A percentile compares a stretch with the other conserved stretches of the same genome.
Conservation (phyloP, 2,888 invertebrate species). For the Metallyticus violacea region DNA sequence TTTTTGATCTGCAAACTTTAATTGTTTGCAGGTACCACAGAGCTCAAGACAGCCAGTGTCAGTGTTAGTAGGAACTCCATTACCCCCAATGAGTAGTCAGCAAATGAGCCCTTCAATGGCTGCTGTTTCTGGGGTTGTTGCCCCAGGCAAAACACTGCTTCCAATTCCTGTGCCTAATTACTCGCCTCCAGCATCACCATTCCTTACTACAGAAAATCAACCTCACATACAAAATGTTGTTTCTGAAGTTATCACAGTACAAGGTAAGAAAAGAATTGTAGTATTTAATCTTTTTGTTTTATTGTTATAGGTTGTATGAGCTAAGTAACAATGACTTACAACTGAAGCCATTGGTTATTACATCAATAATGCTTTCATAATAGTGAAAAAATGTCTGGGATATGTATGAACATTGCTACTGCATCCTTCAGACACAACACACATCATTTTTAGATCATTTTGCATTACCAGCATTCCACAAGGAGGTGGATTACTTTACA, state of each 20-base stretch:
- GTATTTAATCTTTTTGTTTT: too few species aligned
- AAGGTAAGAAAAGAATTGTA: neutral
- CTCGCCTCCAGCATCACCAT: constrained; percentile 23
- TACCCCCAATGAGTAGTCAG: neutral
- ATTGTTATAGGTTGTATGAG: too few species aligned
- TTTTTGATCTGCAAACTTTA: too few species aligned
- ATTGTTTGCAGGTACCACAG: neutral
- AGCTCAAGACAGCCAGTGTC: neutral
- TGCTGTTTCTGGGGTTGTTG: neutral
- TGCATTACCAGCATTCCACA: too few species aligned
- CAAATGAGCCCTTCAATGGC: neutral
- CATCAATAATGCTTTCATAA: too few species aligned
- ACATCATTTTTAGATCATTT: too few species aligned
- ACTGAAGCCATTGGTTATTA: too few species aligned
- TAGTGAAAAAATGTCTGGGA: too few species aligned
- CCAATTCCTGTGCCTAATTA: constrained; percentile 16
- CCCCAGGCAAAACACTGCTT: neutral
- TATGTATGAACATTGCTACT: too few species aligned
- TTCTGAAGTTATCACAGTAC: neutral
- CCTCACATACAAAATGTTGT: neutral
- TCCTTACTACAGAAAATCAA: neutral
- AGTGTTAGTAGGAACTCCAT: neutral
- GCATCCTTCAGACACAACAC: too few species aligned
- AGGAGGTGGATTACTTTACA: too few species aligned
- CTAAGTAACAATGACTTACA: too few species aligned